phyloP scores from a whole-genome alignment of 1,140 invertebrate genomes.

The Eueides isabella region DNA sequence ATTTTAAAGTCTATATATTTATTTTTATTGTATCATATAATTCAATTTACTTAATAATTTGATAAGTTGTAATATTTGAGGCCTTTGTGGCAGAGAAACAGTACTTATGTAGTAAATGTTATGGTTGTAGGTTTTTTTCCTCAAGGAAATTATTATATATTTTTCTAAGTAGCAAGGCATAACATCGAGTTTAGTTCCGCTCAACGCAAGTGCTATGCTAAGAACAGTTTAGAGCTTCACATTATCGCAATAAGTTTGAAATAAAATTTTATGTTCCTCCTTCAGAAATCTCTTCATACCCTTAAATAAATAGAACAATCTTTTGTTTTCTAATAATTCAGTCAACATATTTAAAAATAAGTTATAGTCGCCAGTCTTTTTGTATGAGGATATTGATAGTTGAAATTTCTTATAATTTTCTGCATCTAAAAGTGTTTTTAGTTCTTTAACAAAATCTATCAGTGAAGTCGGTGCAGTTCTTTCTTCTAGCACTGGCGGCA shows the following conservation, averaged over 20 bases:
- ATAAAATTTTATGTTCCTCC: slow-evolving; percentile 81
- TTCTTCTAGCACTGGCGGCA: slow-evolving; percentile 46
- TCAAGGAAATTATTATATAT: too few species aligned
- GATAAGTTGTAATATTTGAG: too few species aligned
- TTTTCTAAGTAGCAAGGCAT: too few species aligned
- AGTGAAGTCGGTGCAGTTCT: slow-evolving; percentile 71
- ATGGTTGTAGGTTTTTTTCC: too few species aligned
- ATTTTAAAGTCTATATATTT: too few species aligned
- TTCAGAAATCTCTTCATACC: slow-evolving; percentile 84
- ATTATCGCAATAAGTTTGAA: slow-evolving; percentile 82
- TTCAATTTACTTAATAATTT: too few species aligned
- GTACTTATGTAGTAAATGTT: too few species aligned
- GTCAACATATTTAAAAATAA: slow-evolving; percentile 80
- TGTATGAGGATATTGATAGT: slow-evolving; percentile 83
- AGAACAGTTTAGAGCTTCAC: slow-evolving; percentile 46
- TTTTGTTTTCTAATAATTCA: slow-evolving; percentile 79
- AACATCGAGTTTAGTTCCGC: too few species aligned
- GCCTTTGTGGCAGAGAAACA: too few species aligned
- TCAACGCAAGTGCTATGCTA: too few species aligned
- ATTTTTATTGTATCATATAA: too few species aligned
- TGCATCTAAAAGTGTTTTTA: slow-evolving; percentile 80
- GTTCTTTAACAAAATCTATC: slow-evolving; percentile 81
- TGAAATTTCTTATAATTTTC: slow-evolving; percentile 84
- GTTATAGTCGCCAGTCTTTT: slow-evolving; percentile 80
- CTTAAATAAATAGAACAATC: slow-evolving; percentile 83